Conservation (phyloP, 2,888 invertebrate species). For the Athetis lepigone region DNA sequence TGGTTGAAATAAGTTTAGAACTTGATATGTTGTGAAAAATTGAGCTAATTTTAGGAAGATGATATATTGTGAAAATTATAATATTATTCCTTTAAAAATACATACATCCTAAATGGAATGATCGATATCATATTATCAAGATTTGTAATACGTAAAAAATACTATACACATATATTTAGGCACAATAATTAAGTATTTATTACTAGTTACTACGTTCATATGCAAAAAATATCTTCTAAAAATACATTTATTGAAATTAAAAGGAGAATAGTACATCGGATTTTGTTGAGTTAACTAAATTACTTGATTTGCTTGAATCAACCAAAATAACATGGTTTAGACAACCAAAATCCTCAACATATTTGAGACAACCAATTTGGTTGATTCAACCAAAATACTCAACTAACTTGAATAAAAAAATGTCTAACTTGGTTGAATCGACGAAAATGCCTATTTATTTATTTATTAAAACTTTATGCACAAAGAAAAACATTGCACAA, state of each 20-base stretch:
- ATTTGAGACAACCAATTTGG: background rate
- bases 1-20: constrained; percentile 13
- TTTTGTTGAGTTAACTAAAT: background rate
- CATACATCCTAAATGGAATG: constrained; percentile 46
- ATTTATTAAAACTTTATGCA: too few relatives aligned
- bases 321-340: too few relatives aligned
- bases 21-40: constrained; percentile 51
- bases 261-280: background rate
- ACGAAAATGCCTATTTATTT: too few relatives aligned
- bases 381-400: background rate
- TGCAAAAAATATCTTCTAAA: constrained; percentile 44
- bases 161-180: constrained; percentile 60
- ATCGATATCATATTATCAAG: constrained; percentile 17
- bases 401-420: too few relatives aligned
- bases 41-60: constrained; percentile 55
- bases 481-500: too few relatives aligned
- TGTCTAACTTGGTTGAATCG: too few relatives aligned
- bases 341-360: too few relatives aligned
- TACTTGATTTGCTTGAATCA: too few relatives aligned
- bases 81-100: constrained; percentile 33
- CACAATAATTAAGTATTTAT: constrained; percentile 57
- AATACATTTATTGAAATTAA: background rate
- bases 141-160: constrained; percentile 56
- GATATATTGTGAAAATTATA: background rate
- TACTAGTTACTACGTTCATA: constrained; percentile 28